phyloP scores from a whole-genome alignment of 1,140 invertebrate species.

The Rhyzopertha dominica region DNA sequence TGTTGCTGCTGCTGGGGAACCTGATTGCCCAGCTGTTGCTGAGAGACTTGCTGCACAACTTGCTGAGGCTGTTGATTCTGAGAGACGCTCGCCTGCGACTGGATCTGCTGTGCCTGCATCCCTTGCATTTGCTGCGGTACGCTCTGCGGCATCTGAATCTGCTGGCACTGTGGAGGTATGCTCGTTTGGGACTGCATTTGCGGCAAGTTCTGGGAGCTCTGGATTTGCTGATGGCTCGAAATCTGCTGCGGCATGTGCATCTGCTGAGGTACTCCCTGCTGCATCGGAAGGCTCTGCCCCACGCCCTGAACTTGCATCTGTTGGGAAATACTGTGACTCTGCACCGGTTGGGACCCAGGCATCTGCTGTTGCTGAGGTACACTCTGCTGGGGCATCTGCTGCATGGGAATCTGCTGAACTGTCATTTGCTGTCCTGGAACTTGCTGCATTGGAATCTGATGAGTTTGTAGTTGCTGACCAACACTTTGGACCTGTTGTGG shows the following conservation, averaged over 20 bases:
- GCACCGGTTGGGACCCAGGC: constrained; percentile 9
- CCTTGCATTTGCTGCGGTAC: constrained; percentile 12
- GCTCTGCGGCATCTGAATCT: background rate
- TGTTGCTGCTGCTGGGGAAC: constrained; percentile 7
- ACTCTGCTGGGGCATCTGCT: constrained; percentile 16
- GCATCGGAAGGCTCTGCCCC: constrained; percentile 13
- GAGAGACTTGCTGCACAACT: too few species aligned
- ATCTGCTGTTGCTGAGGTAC: background rate
- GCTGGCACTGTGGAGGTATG: too few species aligned
- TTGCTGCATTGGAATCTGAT: too few species aligned
- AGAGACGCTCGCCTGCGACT: background rate
- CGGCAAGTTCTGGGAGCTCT: constrained; percentile 7
- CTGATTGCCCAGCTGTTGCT: constrained; percentile 17
- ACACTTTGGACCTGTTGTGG: constrained; percentile 38
- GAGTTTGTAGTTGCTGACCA: constrained; percentile 41
- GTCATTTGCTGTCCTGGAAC: too few species aligned
- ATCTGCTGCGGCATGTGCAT: background rate
- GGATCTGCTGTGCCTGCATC: constrained; percentile 18
- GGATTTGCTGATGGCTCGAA: constrained; percentile 14
- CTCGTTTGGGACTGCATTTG: too few species aligned
- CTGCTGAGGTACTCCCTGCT: constrained; percentile 3
- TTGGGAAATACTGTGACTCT: constrained; percentile 12
- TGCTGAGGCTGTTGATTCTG: constrained; percentile 14
- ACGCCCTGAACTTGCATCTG: constrained; percentile 4
- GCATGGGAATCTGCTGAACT: constrained; percentile 17